Conservation (phyloP, 2,888 invertebrate species). For the Congeria kusceri region DNA sequence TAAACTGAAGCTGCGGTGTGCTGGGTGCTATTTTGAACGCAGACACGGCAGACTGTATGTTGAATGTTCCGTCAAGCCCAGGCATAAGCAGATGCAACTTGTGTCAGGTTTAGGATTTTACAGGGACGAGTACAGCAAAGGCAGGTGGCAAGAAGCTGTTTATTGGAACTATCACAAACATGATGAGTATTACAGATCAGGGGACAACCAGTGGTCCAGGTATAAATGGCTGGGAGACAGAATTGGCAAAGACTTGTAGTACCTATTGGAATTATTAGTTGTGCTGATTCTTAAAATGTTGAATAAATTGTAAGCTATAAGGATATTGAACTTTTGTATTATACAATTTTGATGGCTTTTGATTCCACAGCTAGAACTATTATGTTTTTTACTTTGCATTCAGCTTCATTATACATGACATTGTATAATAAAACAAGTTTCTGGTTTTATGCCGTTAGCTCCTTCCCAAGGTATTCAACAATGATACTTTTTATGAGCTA, state of each 20-base stretch:
- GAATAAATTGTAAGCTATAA: too few relatives aligned
- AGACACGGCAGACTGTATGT: slow-evolving; percentile 80
- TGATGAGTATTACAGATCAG: slow-evolving; percentile 62
- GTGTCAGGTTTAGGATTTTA: slow-evolving; percentile 64
- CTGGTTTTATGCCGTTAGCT: too few relatives aligned
- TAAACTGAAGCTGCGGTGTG: slow-evolving; percentile 76
- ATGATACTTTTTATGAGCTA: too few relatives aligned
- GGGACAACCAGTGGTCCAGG: slow-evolving; percentile 61
- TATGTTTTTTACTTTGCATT: too few relatives aligned
- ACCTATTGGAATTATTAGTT: slow-evolving; percentile 3
- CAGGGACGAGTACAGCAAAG: slow-evolving; percentile 76
- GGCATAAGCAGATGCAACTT: slow-evolving; percentile 83
- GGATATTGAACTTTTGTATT: too few relatives aligned
- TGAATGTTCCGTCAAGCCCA: slow-evolving; percentile 81
- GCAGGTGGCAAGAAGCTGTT: slow-evolving; percentile 56
- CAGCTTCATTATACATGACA: too few relatives aligned
- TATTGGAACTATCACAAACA: slow-evolving; percentile 64
- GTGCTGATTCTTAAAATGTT: too few relatives aligned
- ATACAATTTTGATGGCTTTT: too few relatives aligned
- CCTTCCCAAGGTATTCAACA: too few relatives aligned
- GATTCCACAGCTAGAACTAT: too few relatives aligned
- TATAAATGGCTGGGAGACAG: slow-evolving; percentile 74
- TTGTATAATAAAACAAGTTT: too few relatives aligned
- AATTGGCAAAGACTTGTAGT: slow-evolving; percentile 66
- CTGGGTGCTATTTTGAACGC: slow-evolving; percentile 81